phyloP scores from a whole-genome alignment of 2,797 vertebrate species.

The Oreortyx pictus region DNA sequence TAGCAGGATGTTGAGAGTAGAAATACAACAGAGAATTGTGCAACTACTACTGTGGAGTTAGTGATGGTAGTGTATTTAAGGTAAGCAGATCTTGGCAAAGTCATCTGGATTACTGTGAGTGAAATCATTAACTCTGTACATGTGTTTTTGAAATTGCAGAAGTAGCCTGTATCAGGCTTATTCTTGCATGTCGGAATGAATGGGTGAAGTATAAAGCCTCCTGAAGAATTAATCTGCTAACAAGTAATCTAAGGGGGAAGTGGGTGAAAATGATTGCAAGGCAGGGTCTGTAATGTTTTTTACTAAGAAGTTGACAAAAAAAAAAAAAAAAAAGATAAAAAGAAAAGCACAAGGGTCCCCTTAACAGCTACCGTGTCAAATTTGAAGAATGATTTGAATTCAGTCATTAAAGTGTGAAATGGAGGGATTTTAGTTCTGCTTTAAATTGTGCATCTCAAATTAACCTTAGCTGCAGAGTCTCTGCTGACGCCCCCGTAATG shows the following conservation, averaged over 20 bases:
- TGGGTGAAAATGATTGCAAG: not conserved
- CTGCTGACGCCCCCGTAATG: slow-evolving; percentile 60
- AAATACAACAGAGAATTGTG: not conserved
- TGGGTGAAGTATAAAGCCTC: not conserved
- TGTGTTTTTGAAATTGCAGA: not conserved
- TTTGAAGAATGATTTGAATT: slow-evolving; percentile 66
- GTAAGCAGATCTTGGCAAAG: slow-evolving; percentile 44
- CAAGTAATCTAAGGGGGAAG: not conserved
- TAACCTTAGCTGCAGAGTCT: slow-evolving; percentile 67
- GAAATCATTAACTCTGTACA: slow-evolving; percentile 8
- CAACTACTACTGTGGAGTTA: slow-evolving; percentile 4
- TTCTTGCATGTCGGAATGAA: not conserved
- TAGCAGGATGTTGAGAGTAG: not conserved
- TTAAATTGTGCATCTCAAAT: slow-evolving; percentile 67
- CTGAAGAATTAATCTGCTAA: not conserved
- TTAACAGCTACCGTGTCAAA: slow-evolving; percentile 59
- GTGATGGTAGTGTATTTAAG: slow-evolving; percentile 33
- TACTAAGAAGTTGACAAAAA: not conserved
- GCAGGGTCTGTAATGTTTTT: not conserved
- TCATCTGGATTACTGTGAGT: not conserved
- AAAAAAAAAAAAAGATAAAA: not conserved
- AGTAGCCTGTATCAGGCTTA: not conserved
- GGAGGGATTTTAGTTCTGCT: slow-evolving; percentile 63
- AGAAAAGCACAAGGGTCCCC: not conserved
- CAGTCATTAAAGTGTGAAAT: slow-evolving; percentile 64